A percentile compares a stretch with the other conserved stretches of the same genome.
These are phyloP conservation scores for Spisula subtruncata DNA, from an alignment of 2,888 invertebrate species.

Conservation along the genomic window DNA sequence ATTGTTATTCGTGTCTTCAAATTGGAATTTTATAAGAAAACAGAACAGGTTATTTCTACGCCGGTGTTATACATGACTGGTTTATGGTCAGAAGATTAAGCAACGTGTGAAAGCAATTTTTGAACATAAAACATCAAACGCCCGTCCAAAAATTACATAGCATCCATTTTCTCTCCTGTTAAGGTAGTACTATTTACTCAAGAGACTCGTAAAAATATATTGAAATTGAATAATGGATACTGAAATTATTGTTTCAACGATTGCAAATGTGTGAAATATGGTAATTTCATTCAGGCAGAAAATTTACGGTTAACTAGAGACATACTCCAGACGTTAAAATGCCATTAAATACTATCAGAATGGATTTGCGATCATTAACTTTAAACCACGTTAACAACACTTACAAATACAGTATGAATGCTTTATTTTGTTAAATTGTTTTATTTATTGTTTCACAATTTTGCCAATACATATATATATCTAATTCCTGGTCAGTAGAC, in stretches of 20 bases:
- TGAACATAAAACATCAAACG: not conserved
- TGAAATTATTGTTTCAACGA: slow-evolving; percentile 27
- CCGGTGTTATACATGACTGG: slow-evolving; percentile 27
- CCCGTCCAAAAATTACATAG: not conserved
- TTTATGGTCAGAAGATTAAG: slow-evolving; percentile 40
- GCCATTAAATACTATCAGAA: not conserved
- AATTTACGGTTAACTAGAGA: slow-evolving; percentile 30
- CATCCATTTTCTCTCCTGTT: not conserved
- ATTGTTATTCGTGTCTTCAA: slow-evolving; percentile 1
- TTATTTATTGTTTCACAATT: too few relatives aligned
- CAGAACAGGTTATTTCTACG: not conserved
- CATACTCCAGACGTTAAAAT: not conserved
- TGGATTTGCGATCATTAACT: not conserved
- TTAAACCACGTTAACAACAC: not conserved
- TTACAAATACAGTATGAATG: too few relatives aligned
- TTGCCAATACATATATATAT: too few relatives aligned
- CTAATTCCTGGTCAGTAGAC: too few relatives aligned
- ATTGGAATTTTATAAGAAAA: not conserved
- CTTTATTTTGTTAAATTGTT: too few relatives aligned
- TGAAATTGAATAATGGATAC: slow-evolving; percentile 30
- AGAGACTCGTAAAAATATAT: slow-evolving; percentile 35
- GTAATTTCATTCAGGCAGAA: slow-evolving; percentile 1
- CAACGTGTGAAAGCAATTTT: slow-evolving; percentile 45
- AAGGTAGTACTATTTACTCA: not conserved
- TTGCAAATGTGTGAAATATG: slow-evolving; percentile 22